These are phyloP conservation scores for Mormyrus iriodes DNA, from an alignment of 2,113 vertebrate species.

Conservation along the genomic window DNA sequence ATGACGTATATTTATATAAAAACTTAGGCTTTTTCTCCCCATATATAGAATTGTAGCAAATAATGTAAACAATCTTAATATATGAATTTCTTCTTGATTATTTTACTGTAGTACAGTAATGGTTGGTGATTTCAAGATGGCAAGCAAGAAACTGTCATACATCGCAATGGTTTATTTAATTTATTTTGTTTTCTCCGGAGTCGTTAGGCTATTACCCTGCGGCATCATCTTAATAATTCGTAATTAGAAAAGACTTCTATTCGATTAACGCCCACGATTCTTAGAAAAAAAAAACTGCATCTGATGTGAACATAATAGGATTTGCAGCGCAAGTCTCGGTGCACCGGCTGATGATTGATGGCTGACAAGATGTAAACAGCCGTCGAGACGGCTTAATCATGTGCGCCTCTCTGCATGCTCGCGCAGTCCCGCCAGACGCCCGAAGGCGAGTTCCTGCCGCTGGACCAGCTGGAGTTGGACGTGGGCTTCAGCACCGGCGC, in stretches of 20 bases:
- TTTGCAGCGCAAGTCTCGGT: not conserved
- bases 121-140: not conserved
- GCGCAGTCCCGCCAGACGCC: constrained; percentile 94
- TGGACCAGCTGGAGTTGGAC: constrained; percentile 97
- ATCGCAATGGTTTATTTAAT: not conserved
- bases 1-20: not conserved
- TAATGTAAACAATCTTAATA: not conserved
- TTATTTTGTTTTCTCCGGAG: constrained; percentile 1
- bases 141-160: not conserved
- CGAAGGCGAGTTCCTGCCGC: constrained; percentile 94
- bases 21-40: not conserved
- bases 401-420: constrained; percentile 52
- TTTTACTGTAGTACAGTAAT: not conserved
- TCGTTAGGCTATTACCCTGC: not conserved
- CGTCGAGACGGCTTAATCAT: constrained; percentile 44
- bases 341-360: constrained; percentile 40
- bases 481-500: constrained; percentile 98
- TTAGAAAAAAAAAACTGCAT: constrained; percentile 14
- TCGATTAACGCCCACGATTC: not conserved
- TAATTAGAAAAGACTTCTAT: constrained; percentile 1
- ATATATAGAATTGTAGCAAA: not conserved
- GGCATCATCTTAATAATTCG: not conserved
- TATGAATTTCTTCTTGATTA: not conserved
- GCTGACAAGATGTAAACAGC: constrained; percentile 48
- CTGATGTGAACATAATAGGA: constrained; percentile 16